Evolutionary conservation across 2,113 vertebrate species (phyloP), one percentile per base, ranked within the genome.

Genomic region (Tretioscincus oriximinensis): DNA sequence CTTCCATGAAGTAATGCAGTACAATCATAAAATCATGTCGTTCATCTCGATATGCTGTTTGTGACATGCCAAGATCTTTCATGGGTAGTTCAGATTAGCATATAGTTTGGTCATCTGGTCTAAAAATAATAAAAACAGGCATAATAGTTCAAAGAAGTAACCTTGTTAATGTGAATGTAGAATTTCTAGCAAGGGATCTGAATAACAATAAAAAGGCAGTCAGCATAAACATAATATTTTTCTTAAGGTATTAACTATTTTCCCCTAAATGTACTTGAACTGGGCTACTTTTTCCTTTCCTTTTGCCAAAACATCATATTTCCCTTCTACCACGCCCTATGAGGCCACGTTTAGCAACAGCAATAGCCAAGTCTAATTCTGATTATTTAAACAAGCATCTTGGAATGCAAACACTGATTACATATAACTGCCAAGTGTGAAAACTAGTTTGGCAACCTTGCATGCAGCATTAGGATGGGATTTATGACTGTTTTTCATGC

Each of bases 381-480:
- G 51, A 70, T 60, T 9, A 28, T 84, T 11, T 78, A 47, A 77
- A 10, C 79, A 10, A 54, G 26, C 51, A 84, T 90, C 72, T 77
- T 73, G 76, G 68, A 64, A 24, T 35, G 45, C 5, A 63, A 80
- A 41, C n/a, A 65, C 41, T 80, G 70, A 63, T 64, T 72, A 26
- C n/a, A 47, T 64, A 31, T 51, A 65, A 69, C 70, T 73, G n/a
- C 45, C 45, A 80, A 69, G 31, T 45, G 60, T 47, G 12, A 76
- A 73, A 51, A 65, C 54, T 63, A 29, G 78, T 73, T 73, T 73
- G 58, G n/a, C 60, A 64, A 80, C 58, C 68, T 80, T 22, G 28
- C n/a, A 51, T 65, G 58, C 58, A 9, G 29, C 60, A 16, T 47
- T 80, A 49, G 60, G 73, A 12, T 80, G 70, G 21, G 31, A 47